Evolutionary conservation across 2,797 vertebrate genomes (phyloP).

Genomic region (Botia almorhae): DNA sequence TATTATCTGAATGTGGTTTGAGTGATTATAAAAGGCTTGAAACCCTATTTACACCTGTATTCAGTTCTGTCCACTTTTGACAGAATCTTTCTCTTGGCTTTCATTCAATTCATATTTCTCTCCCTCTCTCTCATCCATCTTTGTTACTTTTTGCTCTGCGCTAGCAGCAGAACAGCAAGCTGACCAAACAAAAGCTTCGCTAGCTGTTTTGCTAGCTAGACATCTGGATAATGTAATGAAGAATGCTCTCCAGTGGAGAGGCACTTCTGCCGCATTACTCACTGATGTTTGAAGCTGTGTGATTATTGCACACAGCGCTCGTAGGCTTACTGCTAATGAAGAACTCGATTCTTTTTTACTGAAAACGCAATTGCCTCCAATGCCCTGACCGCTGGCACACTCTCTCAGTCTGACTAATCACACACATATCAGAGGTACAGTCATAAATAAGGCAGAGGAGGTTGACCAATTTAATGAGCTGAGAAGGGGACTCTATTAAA

Average conservation of each 20-base stretch:
- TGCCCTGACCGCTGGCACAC: constrained; percentile 5
- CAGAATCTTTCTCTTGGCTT: neutral
- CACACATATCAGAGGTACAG: constrained; percentile 59
- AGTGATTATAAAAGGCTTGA: neutral
- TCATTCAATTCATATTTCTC: neutral
- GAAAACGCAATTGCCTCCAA: neutral
- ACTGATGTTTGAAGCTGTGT: constrained; percentile 36
- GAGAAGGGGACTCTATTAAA: constrained; percentile 73
- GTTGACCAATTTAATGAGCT: constrained; percentile 75
- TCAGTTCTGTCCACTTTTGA: neutral
- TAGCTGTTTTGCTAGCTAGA: constrained; percentile 33
- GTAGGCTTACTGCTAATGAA: constrained; percentile 5
- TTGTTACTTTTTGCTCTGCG: constrained; percentile 21
- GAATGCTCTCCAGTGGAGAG: constrained; percentile 30
- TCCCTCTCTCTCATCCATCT: neutral
- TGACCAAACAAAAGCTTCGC: constrained; percentile 43
- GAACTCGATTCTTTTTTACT: constrained; percentile 21
- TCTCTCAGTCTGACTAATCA: constrained; percentile 33
- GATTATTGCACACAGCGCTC: constrained; percentile 15
- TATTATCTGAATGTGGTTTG: neutral
- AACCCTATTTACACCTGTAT: neutral
- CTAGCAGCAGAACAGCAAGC: constrained; percentile 33
- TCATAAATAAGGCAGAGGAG: constrained; percentile 68
- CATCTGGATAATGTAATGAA: constrained; percentile 48
- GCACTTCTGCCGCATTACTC: constrained; percentile 19